Conservation (phyloP, 2,888 invertebrate species). For the Trileptium ribeirensis region DNA sequence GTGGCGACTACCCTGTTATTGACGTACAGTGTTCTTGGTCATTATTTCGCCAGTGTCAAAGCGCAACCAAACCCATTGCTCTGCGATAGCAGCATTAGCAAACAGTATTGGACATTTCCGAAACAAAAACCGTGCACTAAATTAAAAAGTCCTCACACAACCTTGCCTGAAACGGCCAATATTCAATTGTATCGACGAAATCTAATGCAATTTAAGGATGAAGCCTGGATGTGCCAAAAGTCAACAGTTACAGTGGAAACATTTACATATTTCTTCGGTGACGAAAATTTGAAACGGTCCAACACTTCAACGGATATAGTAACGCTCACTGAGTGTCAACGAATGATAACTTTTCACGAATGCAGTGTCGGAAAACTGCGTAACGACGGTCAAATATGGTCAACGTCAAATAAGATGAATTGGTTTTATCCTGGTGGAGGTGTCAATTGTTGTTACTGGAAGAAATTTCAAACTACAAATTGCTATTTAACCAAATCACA, state of each 20-base stretch:
- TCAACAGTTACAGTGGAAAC: not conserved
- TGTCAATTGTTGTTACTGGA: not conserved
- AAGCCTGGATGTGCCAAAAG: not conserved
- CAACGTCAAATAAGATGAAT: no score
- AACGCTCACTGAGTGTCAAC: not conserved
- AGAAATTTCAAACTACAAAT: not conserved
- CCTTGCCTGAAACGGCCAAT: not conserved
- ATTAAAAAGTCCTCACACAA: no score
- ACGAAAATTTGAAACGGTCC: not conserved
- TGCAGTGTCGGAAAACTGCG: not conserved
- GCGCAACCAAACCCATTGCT: not conserved
- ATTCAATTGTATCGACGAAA: no score
- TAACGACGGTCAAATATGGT: no score
- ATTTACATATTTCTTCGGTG: not conserved
- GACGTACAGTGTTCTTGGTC: no score
- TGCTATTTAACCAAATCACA: not conserved
- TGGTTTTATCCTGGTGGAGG: not conserved
- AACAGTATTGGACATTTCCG: not conserved
- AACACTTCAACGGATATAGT: not conserved
- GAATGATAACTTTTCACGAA: not conserved
- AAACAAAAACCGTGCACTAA: not conserved
- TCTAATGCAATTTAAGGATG: no score
- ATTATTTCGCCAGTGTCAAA: no score
- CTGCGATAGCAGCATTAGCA: not conserved
- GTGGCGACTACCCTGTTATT: no score